Conservation (phyloP, 92 coral and sea anemone genomes). For the Parazoanthus darwini region DNA sequence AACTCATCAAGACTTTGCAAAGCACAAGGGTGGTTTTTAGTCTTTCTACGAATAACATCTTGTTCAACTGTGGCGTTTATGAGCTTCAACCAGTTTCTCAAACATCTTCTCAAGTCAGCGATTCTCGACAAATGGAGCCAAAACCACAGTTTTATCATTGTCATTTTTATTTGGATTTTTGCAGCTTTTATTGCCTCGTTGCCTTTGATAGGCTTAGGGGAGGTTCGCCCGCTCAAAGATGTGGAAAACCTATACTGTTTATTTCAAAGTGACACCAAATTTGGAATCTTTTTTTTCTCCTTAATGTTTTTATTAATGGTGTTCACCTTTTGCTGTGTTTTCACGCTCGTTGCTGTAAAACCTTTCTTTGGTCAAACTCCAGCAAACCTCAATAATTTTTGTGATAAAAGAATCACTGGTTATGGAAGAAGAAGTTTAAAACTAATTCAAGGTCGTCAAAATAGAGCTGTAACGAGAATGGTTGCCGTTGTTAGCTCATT, state of each 20-base stretch:
- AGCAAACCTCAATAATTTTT: neutral
- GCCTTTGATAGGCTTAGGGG: constrained; percentile 60
- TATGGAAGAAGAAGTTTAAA: constrained; percentile 24
- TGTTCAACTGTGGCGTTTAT: constrained; percentile 53
- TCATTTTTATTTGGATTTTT: constrained; percentile 53
- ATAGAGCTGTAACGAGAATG: constrained; percentile 48
- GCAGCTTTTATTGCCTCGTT: constrained; percentile 71
- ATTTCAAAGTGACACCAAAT: constrained; percentile 40
- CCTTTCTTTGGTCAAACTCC: neutral
- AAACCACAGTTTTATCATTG: constrained; percentile 30
- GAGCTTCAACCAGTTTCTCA: constrained; percentile 55
- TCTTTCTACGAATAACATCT: constrained; percentile 53
- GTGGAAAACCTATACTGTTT: constrained; percentile 57
- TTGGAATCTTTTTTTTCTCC: constrained; percentile 53
- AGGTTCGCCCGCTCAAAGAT: constrained; percentile 48
- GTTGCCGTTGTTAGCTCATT: constrained; percentile 50
- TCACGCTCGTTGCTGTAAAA: constrained; percentile 13
- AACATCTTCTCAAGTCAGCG: constrained; percentile 3
- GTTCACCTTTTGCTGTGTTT: constrained; percentile 43
- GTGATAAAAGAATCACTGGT: neutral
- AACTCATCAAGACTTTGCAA: constrained; percentile 52
- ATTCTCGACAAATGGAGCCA: constrained; percentile 59
- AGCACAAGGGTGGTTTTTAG: constrained; percentile 68
- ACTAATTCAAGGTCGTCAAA: constrained; percentile 32
- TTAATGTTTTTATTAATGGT: constrained; percentile 46